phyloP scores from a whole-genome alignment of 2,888 invertebrate genomes.

The Andricus curvator region DNA sequence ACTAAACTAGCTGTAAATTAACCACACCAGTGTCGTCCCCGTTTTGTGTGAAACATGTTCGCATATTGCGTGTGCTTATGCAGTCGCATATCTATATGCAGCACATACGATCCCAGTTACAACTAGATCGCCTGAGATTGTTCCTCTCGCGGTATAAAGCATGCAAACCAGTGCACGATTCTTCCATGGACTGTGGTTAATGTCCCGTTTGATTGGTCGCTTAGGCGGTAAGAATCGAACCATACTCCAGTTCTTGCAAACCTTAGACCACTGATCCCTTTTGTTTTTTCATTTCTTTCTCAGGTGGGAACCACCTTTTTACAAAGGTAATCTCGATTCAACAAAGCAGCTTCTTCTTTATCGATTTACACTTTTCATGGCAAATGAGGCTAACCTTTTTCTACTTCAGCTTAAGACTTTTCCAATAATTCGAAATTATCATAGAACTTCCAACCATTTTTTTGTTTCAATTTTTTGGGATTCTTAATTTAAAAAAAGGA shows the following conservation, averaged over 20 bases:
- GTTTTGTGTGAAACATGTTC: constrained; percentile 3
- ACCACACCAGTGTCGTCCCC: constrained; percentile 52
- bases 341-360: constrained; percentile 37
- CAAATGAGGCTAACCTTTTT: constrained; percentile 31
- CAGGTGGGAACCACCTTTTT: constrained; percentile 29
- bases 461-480: too few species aligned
- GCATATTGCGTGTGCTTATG: constrained; percentile 46
- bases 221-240: constrained; percentile 50
- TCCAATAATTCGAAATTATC: not conserved
- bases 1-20: constrained; percentile 56
- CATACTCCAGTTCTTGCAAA: constrained; percentile 30
- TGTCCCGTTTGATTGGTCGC: constrained; percentile 76
- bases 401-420: not conserved
- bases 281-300: not conserved
- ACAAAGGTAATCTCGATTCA: constrained; percentile 10
- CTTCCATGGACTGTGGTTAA: constrained; percentile 71
- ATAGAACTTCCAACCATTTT: too few species aligned
- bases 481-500: too few species aligned
- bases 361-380: constrained; percentile 33
- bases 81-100: constrained; percentile 44
- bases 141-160: constrained; percentile 59
- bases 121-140: constrained; percentile 61
- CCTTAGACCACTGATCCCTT: constrained; percentile 24
- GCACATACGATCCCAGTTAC: constrained; percentile 47
- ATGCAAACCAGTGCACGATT: constrained; percentile 63